phyloP scores from a whole-genome alignment of 1,140 invertebrate genomes.

The Pseudomyrmex concolor region DNA sequence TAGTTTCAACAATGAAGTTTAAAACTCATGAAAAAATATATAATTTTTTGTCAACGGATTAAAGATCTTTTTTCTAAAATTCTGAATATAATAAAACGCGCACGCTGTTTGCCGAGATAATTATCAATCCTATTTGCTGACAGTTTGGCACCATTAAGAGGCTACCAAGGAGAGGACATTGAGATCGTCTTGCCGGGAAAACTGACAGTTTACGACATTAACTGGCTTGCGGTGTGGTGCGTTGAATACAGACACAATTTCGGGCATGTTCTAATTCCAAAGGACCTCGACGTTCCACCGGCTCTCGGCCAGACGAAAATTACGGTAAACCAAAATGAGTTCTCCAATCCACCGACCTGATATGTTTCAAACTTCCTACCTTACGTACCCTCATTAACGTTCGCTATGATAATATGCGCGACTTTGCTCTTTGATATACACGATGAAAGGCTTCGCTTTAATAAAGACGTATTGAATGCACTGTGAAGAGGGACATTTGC shows the following conservation, averaged over 20 bases:
- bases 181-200: constrained; percentile 94
- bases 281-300: constrained; percentile 95
- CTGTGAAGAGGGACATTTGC: constrained; percentile 38
- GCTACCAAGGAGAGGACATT: constrained; percentile 96
- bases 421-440: constrained; percentile 42
- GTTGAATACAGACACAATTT: constrained; percentile 95
- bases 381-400: constrained; percentile 54
- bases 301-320: constrained; percentile 95
- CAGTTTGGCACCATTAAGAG: constrained; percentile 91
- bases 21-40: too few relatives aligned
- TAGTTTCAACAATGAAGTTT: too few relatives aligned
- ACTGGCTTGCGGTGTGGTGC: constrained; percentile 96
- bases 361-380: constrained; percentile 37
- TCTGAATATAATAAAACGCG: not conserved
- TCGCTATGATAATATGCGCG: constrained; percentile 43
- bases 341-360: constrained; percentile 38
- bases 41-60: too few relatives aligned
- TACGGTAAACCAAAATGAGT: constrained; percentile 88
- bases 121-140: constrained; percentile 55
- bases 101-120: not conserved
- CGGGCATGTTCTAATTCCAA: constrained; percentile 94
- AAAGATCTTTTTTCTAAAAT: too few relatives aligned
- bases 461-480: constrained; percentile 51
- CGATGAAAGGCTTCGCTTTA: constrained; percentile 37
- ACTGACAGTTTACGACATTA: constrained; percentile 95